Evolutionary conservation across 1,140 invertebrate genomes (phyloP), one percentile per base, ranked within the genome.

Genomic region (Scaptomyza hsui): DNA sequence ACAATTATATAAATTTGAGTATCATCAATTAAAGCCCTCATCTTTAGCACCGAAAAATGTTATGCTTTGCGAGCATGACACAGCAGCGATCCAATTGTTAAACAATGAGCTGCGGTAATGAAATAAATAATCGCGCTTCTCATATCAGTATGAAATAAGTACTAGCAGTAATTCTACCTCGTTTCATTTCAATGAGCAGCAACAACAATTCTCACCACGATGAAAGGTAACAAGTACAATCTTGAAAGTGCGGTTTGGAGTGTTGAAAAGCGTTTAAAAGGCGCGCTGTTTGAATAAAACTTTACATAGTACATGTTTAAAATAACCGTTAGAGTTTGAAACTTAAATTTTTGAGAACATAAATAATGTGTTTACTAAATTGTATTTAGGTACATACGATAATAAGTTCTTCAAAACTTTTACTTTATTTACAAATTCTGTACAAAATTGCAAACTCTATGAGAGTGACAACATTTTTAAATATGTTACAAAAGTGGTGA

Each of bases 21-120:
- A 42, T 12, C 1, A 18, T 21, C 7, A 51, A 41, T 32, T 42
- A 6, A 16, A 49, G 29, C 7, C 39, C 16, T 42, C 53, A 48
- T 67, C 45, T 10, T 19, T 68, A 41, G 16, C 13, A 7, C 13
- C 10, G 4, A n/a, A 37, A n/a, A 37, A 13, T 47, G 26, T 51
- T 35, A 19, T 16, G 47, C 37, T 26, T 45, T 18, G 47, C 29
- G 21, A 61, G 55, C 48, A 59, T 67, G 63, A 67, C 53, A 7
- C 47, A 59, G 63, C 53, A 41, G 9, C n/a, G 1, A 18, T 4
- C 19, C 44, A 49, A 57, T 57, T 57, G 53, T 24, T 48, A 6
- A 51, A 21, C 15, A 26, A 16, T 42, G 9, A 32, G 18, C 41
- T 19, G 9, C 6, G 26, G 7, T 13, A 44, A 39, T n/a, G 1